Evolutionary conservation across 2,113 vertebrate species (phyloP), one percentile per base, ranked within the genome.

Genomic region (Clinocottus analis): DNA sequence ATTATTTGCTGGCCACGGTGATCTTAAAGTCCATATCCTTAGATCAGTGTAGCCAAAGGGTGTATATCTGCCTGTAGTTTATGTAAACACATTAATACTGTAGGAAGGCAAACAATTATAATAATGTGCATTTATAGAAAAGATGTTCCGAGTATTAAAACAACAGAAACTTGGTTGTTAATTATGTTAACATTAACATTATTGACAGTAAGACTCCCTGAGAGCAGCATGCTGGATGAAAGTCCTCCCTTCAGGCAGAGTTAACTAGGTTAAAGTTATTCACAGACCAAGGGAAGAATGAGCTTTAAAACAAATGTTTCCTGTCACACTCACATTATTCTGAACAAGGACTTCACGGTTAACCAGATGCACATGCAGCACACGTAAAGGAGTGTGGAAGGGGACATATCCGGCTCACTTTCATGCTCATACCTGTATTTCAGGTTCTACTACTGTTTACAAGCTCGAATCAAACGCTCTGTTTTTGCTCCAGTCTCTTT

Each of bases 21-120:
- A 31, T 68, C 19, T 31, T 25, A 35, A 29, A 56, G 56, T 21
- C 16, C 5, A 19, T 16, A 35, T 25, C 9, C 5, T 39, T 59
- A 56, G 14, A 60, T 67, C 55, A 51, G 14, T 37, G 2, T 1
- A 63, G 19, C n/a, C 6, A 58, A 80, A 80, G 27, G 29, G 62
- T 37, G 39, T 65, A 49, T 17, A 64, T 53, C n/a, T 62, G 33
- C 23, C 39, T 4, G 7, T 10, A 6, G 33, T 45, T 31, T 23
- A 2, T n/a, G 23, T 27, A 21, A 39, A 17, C 14, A 56, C 33
- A 5, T 13, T 51, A 37, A 61, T 49, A 45, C 7, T 60, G 8
- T 13, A 31, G 29, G 4, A n/a, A 14, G 21, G n/a, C 21, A 27
- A 63, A 53, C 27, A 23, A 63, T 33, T 5, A 33, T 33, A 53